Evolutionary conservation across 2,888 invertebrate species (phyloP), one percentile per base, ranked within the genome.

Genomic region (Romanomermis culicivorax): DNA sequence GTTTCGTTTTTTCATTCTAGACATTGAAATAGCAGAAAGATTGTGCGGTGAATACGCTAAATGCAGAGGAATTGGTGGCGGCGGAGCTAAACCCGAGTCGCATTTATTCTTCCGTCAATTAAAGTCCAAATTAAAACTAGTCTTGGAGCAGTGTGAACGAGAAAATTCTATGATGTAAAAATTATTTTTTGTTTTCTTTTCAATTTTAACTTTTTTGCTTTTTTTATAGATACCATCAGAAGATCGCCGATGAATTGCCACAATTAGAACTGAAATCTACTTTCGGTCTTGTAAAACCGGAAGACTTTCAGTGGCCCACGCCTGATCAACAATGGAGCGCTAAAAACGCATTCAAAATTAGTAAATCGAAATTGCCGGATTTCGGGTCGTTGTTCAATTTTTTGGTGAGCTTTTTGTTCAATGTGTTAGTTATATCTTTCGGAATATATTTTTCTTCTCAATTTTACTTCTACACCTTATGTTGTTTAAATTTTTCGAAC

Each of bases 111-210:
- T 78, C 65, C 71, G 75, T 58, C 72, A 73, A 47, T 68, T 79
- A 17, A 74, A 74, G 11, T 77, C 77, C 20, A 66, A 75, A 51
- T 71, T 79, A 20, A 73, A 73, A 58, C 65, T 77, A 42, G 77
- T 76, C 7, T 66, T 79, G 54, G 78, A 79, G 57, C 79, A 79
- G 64, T 78, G 78, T 65, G 75, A 77, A 60, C 66, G 78, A 55
- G 79, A 79, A 67, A 79, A 79, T 66, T 76, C 77, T 55, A 74
- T 79, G 58, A 79, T 79, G 77, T 78, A 65, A 52, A 42, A 45
- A 23, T 23, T 45, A 7, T 23, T 45, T 45, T 45, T 17, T 17
- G 36, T 36, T 7, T 17, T 36, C 11, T 36, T 36, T 36, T 36
- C 17, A 36, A 11, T 36, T 36, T 7, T 36, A 36, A 17, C 11